Conservation (phyloP, 2,888 invertebrate genomes). For the Acronicta alni region DNA sequence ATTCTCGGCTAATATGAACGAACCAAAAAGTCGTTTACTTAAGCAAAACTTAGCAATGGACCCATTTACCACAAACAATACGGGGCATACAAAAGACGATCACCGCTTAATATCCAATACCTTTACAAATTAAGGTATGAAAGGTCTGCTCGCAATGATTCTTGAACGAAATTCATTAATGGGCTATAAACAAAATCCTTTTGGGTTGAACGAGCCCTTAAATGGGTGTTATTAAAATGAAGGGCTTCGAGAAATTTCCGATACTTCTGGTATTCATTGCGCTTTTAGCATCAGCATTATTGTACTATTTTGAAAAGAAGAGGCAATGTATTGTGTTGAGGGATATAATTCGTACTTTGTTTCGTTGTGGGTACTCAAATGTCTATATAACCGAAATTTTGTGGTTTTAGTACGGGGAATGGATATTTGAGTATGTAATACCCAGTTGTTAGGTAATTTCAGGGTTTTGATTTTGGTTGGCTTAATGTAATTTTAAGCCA, state of each 20-base stretch:
- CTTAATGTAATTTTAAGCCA: background rate
- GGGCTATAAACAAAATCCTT: conserved; percentile 78
- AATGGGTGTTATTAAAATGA: conserved; percentile 61
- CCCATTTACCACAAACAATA: conserved; percentile 54
- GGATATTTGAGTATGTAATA: conserved; percentile 33
- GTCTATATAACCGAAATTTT: conserved; percentile 31
- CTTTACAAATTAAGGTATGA: conserved; percentile 74
- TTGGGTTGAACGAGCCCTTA: conserved; percentile 57
- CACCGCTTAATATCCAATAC: conserved; percentile 67
- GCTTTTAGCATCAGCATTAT: conserved; percentile 40
- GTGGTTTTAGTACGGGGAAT: conserved; percentile 34
- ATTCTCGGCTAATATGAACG: conserved; percentile 35
- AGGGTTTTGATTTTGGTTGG: background rate
- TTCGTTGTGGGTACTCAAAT: conserved; percentile 23
- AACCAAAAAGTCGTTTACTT: conserved; percentile 41
- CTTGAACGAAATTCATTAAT: conserved; percentile 77
- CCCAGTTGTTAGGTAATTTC: conserved; percentile 31
- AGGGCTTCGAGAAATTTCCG: conserved; percentile 49
- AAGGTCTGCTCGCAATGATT: conserved; percentile 65
- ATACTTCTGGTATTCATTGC: conserved; percentile 53
- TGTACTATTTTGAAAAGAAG: conserved; percentile 33
- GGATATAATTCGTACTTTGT: conserved; percentile 42
- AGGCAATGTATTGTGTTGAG: conserved; percentile 38
- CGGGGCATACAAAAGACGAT: conserved; percentile 56
- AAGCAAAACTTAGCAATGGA: conserved; percentile 37